These are phyloP conservation scores for Ochlodes sylvanus DNA, from an alignment of 2,888 invertebrate species.

Conservation along the genomic window DNA sequence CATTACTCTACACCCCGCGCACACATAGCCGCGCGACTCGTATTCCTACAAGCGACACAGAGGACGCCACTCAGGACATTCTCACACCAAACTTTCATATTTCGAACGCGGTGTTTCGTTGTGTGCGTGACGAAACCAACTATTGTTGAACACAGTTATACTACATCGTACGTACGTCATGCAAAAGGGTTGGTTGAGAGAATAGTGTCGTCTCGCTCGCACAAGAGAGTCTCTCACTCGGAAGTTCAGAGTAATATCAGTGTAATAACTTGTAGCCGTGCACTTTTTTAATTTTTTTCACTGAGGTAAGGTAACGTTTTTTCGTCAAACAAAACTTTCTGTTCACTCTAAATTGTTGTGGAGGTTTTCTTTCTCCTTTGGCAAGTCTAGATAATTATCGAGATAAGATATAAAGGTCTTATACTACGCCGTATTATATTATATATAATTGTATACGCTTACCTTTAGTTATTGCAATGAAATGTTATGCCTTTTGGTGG, in stretches of 20 bases:
- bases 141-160: conserved; percentile 26
- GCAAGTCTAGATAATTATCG: conserved; percentile 33
- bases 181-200: conserved; percentile 25
- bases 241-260: conserved; percentile 36
- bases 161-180: conserved; percentile 17
- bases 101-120: conserved; percentile 48
- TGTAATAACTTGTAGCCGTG: conserved; percentile 36
- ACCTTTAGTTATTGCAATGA: conserved; percentile 37
- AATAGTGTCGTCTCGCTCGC: conserved; percentile 41
- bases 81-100: conserved; percentile 40
- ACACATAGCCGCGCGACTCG: conserved; percentile 42
- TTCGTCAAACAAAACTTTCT: conserved; percentile 37
- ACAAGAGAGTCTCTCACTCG: conserved; percentile 11
- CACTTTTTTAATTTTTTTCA: conserved; percentile 37
- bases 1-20: conserved; percentile 33
- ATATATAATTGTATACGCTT: conserved; percentile 18
- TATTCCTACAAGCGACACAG: conserved; percentile 55
- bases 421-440: conserved; percentile 20
- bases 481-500: conserved; percentile 63
- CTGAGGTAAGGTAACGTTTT: conserved; percentile 33
- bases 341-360: conserved; percentile 36
- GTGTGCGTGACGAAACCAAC: conserved; percentile 9
- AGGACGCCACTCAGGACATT: conserved; percentile 46
- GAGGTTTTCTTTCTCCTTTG: conserved; percentile 31
- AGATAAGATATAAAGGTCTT: conserved; percentile 19